These are phyloP conservation scores for Bubo bubo DNA, from an alignment of 2,113 vertebrate genomes.

Conservation along the genomic window DNA sequence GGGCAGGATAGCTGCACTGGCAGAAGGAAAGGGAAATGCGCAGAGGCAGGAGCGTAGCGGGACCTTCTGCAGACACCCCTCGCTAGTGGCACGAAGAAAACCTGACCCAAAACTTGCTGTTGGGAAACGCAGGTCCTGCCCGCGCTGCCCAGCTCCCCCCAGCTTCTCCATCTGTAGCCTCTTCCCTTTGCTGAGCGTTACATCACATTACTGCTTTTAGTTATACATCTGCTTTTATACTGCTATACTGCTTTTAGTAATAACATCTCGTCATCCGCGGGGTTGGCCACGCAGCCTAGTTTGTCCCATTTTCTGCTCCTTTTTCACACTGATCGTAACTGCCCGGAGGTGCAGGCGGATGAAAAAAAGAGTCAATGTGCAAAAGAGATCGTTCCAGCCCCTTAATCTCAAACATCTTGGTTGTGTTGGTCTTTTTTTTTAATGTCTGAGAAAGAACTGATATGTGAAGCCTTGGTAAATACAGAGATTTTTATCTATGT, in stretches of 20 bases:
- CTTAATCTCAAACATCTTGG: background rate
- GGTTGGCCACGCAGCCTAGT: fast-evolving
- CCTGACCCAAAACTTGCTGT: fast-evolving
- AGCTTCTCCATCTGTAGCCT: fast-evolving
- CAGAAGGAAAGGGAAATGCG: background rate
- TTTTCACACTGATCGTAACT: fast-evolving
- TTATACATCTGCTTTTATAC: too few species aligned
- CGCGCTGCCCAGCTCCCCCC: background rate
- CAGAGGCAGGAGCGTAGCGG: fast-evolving
- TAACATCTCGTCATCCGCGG: background rate
- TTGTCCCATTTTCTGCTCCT: background rate
- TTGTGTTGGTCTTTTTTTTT: background rate
- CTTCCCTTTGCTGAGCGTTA: background rate
- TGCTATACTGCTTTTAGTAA: background rate
- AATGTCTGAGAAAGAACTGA: background rate
- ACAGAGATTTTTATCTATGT: background rate
- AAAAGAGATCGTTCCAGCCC: background rate
- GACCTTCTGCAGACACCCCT: fast-evolving
- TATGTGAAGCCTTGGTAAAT: background rate
- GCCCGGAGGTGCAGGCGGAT: background rate
- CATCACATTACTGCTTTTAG: fast-evolving
- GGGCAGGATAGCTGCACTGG: background rate
- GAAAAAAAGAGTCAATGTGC: background rate
- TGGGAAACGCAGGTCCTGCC: background rate
- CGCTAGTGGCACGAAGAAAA: fast-evolving